phyloP scores from a whole-genome alignment of 2,113 vertebrate species.

The Lanius ludovicianus region DNA sequence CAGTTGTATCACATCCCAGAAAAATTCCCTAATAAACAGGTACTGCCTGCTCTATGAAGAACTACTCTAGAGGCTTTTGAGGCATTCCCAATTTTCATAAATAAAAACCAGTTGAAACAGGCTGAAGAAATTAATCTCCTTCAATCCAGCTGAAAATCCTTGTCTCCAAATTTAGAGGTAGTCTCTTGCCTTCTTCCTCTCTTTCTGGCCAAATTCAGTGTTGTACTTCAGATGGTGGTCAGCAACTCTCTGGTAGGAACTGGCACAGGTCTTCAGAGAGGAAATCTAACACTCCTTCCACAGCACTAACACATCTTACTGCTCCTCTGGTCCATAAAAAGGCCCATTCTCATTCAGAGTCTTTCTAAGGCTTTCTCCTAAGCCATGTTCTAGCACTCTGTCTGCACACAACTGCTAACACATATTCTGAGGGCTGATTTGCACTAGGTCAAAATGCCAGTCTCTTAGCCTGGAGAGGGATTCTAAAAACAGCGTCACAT shows the following conservation, averaged over 20 bases:
- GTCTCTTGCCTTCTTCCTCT: not conserved
- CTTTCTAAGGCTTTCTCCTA: not conserved
- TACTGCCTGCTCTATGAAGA: fast-evolving
- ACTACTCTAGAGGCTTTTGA: not conserved
- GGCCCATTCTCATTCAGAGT: not conserved
- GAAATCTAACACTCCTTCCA: not conserved
- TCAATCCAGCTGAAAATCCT: not conserved
- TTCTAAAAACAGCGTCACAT: not conserved
- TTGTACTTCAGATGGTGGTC: not conserved
- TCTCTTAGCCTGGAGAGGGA: not conserved
- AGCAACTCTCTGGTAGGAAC: not conserved
- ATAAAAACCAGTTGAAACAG: not conserved
- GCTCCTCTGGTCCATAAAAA: not conserved
- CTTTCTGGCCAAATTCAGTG: not conserved
- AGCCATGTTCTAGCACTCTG: not conserved
- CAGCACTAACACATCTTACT: not conserved
- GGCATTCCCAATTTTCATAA: not conserved
- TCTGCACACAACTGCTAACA: not conserved
- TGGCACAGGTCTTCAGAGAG: not conserved
- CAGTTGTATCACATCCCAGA: not conserved
- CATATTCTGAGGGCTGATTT: not conserved
- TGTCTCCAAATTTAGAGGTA: not conserved
- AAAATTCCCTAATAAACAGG: not conserved
- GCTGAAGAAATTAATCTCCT: not conserved
- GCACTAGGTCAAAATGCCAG: not conserved